phyloP scores from a whole-genome alignment of 2,797 vertebrate species.

The Apogon talboti region DNA sequence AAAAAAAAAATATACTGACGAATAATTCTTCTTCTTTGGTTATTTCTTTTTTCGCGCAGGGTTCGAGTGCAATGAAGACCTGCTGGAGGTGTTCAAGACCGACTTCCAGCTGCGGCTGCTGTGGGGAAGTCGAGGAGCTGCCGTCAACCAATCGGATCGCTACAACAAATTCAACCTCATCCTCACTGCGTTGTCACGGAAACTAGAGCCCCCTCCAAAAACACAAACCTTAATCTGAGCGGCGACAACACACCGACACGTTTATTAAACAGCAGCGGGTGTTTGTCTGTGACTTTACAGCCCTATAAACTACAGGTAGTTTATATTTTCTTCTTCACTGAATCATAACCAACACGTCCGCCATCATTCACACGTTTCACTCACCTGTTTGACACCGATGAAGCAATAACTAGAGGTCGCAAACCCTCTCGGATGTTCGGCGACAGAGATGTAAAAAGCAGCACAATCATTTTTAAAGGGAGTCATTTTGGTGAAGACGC shows the following conservation, averaged over 20 bases:
- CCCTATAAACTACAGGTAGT: too few relatives aligned
- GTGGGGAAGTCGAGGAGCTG: constrained; percentile 96
- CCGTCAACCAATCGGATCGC: constrained; percentile 93
- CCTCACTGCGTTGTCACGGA: constrained; percentile 93
- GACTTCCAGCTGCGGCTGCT: constrained; percentile 97
- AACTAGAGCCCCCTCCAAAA: constrained; percentile 88
- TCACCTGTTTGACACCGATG: background rate
- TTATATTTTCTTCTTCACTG: too few relatives aligned
- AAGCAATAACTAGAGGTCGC: background rate
- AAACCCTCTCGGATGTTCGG: background rate
- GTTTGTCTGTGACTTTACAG: too few relatives aligned
- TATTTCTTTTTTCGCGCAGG: constrained; percentile 71
- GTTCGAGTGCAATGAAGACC: constrained; percentile 89
- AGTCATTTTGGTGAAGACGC: background rate
- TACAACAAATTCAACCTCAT: constrained; percentile 96
- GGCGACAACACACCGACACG: background rate
- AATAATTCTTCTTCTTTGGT: background rate
- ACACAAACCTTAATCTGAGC: constrained; percentile 69
- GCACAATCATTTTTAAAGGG: background rate
- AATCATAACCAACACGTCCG: too few relatives aligned
- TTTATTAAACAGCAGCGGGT: background rate
- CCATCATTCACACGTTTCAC: background rate
- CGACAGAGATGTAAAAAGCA: background rate
- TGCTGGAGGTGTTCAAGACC: constrained; percentile 94
- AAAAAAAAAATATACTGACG: too few relatives aligned